phyloP scores from a whole-genome alignment of 2,113 vertebrate genomes.

The Chamaetylas fuelleborni region DNA sequence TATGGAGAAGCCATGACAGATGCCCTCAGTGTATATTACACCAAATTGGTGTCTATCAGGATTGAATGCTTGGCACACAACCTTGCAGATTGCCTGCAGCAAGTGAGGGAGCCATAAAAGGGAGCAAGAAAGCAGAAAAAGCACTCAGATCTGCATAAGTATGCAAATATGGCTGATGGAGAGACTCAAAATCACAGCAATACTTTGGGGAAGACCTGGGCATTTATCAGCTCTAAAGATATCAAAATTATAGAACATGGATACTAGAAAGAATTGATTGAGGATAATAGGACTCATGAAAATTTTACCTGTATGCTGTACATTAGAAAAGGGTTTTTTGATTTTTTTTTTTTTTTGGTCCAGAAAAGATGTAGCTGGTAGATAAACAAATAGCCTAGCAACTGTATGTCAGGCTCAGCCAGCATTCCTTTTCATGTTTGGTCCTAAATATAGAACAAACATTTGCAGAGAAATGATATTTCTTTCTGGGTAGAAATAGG shows the following conservation, averaged over 20 bases:
- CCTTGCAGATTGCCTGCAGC: not conserved
- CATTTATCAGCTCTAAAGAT: not conserved
- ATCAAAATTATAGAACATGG: not conserved
- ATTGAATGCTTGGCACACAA: not conserved
- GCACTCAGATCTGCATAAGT: not conserved
- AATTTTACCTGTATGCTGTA: not conserved
- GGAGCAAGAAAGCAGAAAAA: not conserved
- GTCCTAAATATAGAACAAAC: not conserved
- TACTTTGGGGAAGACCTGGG: not conserved
- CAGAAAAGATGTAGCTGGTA: not conserved
- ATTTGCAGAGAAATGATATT: not conserved
- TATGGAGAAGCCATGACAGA: not conserved
- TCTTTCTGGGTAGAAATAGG: not conserved
- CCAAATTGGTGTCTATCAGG: conserved; percentile 3
- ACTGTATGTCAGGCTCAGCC: not conserved
- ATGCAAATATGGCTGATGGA: not conserved
- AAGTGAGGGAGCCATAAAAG: not conserved
- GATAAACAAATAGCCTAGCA: not conserved
- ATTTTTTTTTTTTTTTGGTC: not conserved
- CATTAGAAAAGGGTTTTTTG: not conserved
- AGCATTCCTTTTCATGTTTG: not conserved
- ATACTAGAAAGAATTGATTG: not conserved
- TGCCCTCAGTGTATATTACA: conserved; percentile 1
- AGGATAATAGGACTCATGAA: not conserved
- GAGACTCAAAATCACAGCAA: not conserved